These are phyloP conservation scores for Chaetoderma sp. DNA, from an alignment of 2,888 invertebrate species.

Conservation along the genomic window DNA sequence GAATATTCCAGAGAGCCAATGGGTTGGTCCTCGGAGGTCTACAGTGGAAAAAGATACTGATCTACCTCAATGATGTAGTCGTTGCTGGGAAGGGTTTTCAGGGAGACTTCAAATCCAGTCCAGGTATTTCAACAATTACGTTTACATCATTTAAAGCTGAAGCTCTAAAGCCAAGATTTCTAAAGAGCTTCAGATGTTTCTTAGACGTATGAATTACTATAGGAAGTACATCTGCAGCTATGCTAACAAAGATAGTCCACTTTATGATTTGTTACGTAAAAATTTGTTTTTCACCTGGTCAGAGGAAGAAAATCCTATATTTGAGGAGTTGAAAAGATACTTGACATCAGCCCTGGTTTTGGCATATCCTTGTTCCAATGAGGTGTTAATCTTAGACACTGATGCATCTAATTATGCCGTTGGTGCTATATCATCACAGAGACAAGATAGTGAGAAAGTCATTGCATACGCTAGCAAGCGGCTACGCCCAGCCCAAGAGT, in stretches of 20 bases:
- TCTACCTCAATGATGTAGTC: background rate
- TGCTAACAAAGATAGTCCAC: background rate
- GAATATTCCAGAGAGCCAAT: background rate
- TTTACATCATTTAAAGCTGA: background rate
- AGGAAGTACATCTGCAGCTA: background rate
- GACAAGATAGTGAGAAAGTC: constrained; percentile 10
- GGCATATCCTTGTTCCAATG: constrained; percentile 4
- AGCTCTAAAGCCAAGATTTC: background rate
- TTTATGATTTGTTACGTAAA: background rate
- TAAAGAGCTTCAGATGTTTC: background rate
- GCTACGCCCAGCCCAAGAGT: constrained; percentile 3
- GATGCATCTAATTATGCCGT: constrained; percentile 6
- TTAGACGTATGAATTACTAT: constrained; percentile 1
- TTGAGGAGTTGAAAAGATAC: background rate
- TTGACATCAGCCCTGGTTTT: background rate
- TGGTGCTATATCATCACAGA: constrained; percentile 9
- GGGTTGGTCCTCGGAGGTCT: background rate
- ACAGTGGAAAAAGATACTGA: background rate
- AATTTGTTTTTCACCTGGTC: background rate
- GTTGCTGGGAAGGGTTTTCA: background rate
- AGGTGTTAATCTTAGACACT: constrained; percentile 12
- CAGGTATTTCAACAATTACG: background rate
- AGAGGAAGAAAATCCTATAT: background rate
- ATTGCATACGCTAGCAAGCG: constrained; percentile 9
- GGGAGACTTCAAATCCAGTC: background rate